A percentile compares a stretch with the other conserved stretches of the same genome.
Evolutionary conservation across 2,888 invertebrate species (phyloP).

Genomic region (Bugulina stolonifera): DNA sequence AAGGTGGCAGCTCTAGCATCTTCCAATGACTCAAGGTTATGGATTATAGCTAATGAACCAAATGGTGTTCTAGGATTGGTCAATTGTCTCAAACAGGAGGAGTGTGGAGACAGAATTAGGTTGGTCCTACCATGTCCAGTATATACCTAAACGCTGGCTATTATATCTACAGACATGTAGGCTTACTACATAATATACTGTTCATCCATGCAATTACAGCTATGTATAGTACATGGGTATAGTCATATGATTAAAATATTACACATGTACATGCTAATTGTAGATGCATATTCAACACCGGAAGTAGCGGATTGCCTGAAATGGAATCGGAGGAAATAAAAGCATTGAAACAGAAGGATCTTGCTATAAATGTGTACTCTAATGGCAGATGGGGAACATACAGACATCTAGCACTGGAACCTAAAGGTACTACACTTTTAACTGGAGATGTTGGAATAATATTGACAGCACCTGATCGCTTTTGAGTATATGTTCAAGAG

Average conservation of each 20-base stretch:
- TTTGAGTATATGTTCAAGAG: neutral
- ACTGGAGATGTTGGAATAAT: too few relatives aligned
- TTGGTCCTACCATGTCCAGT: too few relatives aligned
- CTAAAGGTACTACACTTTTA: neutral
- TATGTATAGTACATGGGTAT: too few relatives aligned
- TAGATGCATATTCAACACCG: slow-evolving; percentile 64
- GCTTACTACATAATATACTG: too few relatives aligned
- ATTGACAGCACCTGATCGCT: too few relatives aligned
- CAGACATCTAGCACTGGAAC: slow-evolving; percentile 67
- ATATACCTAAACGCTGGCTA: too few relatives aligned
- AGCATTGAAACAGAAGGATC: slow-evolving; percentile 60
- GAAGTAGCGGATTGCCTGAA: slow-evolving; percentile 42
- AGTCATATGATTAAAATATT: neutral
- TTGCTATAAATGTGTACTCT: slow-evolving; percentile 77
- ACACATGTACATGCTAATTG: neutral
- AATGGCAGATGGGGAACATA: slow-evolving; percentile 78
- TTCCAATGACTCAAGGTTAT: slow-evolving; percentile 51
- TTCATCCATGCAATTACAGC: too few relatives aligned
- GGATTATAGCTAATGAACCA: slow-evolving; percentile 64
- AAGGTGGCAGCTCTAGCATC: slow-evolving; percentile 63
- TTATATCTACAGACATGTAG: too few relatives aligned
- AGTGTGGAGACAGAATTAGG: slow-evolving; percentile 72
- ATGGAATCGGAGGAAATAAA: slow-evolving; percentile 30
- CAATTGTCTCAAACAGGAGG: slow-evolving; percentile 81
- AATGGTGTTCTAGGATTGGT: slow-evolving; percentile 80